Base-by-base conservation (phyloP, 2,888 invertebrate species). In the Dinocampus coccinellae region DNA sequence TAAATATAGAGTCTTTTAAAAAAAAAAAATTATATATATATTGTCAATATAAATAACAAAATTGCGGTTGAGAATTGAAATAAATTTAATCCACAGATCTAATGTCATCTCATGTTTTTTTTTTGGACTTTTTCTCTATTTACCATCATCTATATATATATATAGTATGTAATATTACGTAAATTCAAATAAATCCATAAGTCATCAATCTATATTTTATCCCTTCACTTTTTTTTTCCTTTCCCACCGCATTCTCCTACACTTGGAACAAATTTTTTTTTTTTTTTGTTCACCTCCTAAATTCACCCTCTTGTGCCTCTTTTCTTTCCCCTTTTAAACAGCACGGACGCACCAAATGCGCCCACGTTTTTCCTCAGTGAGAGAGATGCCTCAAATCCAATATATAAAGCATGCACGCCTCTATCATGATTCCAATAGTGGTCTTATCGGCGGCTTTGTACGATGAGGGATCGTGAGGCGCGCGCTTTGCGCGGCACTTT, bases 131-230 rank as follows among this genome's bases (percentile, higher is more conserved):
- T 57, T 24, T 66, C 70, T 72, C 42, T 53, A 13, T 22, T 42
- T n/a, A 33, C 34, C 11, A n/a, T n/a, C 9, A 53, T 16, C 53
- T 20, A n/a, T 53, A 2, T 3, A n/a, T 13, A n/a, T n/a, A 4
- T 29, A 26, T 26, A 13, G 53, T 55, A 4, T 24, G 81, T 81
- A 84, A 85, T 85, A 86, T 87, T 86, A 85, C 85, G 78, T 36
- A 69, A 83, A 84, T 81, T 84, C 81, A 81, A 81, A 85, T 86
- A 86, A 85, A 86, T 86, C 85, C 82, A 83, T 83, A 81, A 84
- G 84, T 86, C 87, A 86, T 86, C 85, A 83, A 86, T 86, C 85
- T 82, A 83, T 83, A 85, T 86, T 87, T 87, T 84, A 85, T 86
- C 82, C 84, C 77, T 53, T 72, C 65, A 16, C 67, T 55, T 69